Conservation (phyloP, 2,888 invertebrate genomes). For the Stenodera caucasica region DNA sequence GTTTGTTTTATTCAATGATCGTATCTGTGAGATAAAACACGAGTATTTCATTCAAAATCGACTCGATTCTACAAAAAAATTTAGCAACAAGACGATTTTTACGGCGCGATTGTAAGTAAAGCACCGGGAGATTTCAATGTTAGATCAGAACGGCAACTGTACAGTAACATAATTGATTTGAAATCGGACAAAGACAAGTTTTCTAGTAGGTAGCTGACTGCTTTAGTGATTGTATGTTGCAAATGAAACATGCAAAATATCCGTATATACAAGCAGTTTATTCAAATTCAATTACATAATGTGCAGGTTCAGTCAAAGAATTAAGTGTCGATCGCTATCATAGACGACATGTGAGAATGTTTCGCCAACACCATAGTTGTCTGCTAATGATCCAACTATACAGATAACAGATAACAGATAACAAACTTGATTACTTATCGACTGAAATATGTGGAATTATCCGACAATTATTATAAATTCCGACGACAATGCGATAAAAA, state of each 20-base stretch:
- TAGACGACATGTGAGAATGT: conserved; percentile 7
- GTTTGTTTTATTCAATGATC: background rate
- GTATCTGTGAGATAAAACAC: background rate
- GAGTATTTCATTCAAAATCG: background rate
- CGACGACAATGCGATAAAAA: background rate
- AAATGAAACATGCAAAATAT: conserved; percentile 3
- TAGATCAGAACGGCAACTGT: background rate
- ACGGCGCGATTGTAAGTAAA: background rate
- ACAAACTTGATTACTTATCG: background rate
- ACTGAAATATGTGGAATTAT: background rate
- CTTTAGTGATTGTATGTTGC: background rate
- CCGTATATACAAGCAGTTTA: background rate
- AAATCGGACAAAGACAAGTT: background rate
- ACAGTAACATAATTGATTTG: conserved; percentile 8
- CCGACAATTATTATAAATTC: background rate
- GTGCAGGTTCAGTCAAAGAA: background rate
- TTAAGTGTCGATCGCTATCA: conserved; percentile 2
- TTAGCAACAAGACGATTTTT: background rate
- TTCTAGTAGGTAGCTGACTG: background rate
- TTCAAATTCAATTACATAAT: conserved; percentile 4
- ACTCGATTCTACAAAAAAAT: background rate
- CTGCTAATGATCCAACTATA: background rate
- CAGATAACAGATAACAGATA: background rate
- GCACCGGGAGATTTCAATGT: background rate
- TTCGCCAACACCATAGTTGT: background rate